phyloP scores from a whole-genome alignment of 1,140 invertebrate genomes.

The Panagrolaimus sp. region DNA sequence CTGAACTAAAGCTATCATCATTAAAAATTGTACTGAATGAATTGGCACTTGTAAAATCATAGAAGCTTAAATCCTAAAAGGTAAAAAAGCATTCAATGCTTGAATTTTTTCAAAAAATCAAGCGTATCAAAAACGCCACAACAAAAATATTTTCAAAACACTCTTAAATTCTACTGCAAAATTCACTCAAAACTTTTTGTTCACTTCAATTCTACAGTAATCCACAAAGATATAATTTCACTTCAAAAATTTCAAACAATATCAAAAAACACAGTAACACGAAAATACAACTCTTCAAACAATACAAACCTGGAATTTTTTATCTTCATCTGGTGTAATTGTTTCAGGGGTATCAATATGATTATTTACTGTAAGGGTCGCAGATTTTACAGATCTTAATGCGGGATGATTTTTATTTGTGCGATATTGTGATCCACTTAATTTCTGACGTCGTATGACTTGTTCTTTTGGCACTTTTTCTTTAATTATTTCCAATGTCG shows the following conservation, averaged over 20 bases:
- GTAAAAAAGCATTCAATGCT: background rate
- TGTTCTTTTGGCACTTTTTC: background rate
- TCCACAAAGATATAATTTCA: too few relatives aligned
- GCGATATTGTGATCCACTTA: background rate
- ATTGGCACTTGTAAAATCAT: constrained; percentile 3
- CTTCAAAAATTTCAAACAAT: too few relatives aligned
- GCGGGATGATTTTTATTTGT: background rate
- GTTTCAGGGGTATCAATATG: background rate
- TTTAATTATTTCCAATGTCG: too few relatives aligned
- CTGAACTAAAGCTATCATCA: constrained; percentile 46
- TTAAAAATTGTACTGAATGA: constrained; percentile 41
- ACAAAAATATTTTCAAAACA: too few relatives aligned
- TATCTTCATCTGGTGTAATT: constrained; percentile 8
- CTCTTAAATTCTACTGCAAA: too few relatives aligned
- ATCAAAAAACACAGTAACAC: too few relatives aligned
- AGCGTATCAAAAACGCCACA: background rate
- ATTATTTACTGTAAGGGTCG: background rate
- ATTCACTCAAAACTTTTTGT: too few relatives aligned
- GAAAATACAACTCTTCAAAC: background rate
- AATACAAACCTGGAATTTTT: constrained; percentile 10
- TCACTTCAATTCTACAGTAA: too few relatives aligned
- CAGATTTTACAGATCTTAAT: constrained; percentile 14
- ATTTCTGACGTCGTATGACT: background rate
- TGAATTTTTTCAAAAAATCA: background rate
- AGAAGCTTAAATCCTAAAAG: constrained; percentile 16